Base-by-base conservation (phyloP, 2,113 vertebrate genomes). In the Mus spicilegus region DNA sequence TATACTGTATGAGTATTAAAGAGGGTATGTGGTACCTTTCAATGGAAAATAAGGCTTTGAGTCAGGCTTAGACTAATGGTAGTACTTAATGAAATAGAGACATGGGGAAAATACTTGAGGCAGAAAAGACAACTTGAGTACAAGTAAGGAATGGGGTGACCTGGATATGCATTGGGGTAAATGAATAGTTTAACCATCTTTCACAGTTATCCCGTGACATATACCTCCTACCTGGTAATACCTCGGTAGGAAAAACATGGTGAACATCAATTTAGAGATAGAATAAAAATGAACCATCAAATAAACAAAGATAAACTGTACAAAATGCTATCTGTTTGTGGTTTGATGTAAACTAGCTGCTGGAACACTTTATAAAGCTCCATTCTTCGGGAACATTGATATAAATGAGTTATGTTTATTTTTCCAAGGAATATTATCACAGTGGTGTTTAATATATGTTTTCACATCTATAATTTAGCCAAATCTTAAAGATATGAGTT, bases 321-420 rank as follows among this genome's bases (percentile, higher is more conserved):
- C 4, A 86, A 94, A 90, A 92, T 46, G 39, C 7, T 61, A 3
- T 46, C n/a, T 61, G 22, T 65, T 89, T 61, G 2, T 46, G 30
- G 30, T 91, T 89, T 89, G 63, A 76, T 91, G 46, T 86, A 81
- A 88, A 82, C 93, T n/a, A 70, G 13, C 77, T 84, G 14, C 24
- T 88, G 7, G 24, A 69, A 51, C 63, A 58, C 77, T 80, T 82
- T 88, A 33, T 77, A 78, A 54, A 16, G 63, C 5, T 46, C 4
- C 6, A 81, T 93, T 95, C 51, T 75, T 90, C n/a, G 20, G 46
- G 77, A 67, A 8, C n/a, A 93, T 81, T 93, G 49, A 92, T 89
- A 80, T 80, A 85, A 92, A 85, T 90, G 19, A 58, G 14, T 81
- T 90, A 24, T 9, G 49, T 16, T 89, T 94, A 81, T 61, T 19